Conservation (phyloP, 2,113 vertebrate species). For the Eubucco bourcierii region DNA sequence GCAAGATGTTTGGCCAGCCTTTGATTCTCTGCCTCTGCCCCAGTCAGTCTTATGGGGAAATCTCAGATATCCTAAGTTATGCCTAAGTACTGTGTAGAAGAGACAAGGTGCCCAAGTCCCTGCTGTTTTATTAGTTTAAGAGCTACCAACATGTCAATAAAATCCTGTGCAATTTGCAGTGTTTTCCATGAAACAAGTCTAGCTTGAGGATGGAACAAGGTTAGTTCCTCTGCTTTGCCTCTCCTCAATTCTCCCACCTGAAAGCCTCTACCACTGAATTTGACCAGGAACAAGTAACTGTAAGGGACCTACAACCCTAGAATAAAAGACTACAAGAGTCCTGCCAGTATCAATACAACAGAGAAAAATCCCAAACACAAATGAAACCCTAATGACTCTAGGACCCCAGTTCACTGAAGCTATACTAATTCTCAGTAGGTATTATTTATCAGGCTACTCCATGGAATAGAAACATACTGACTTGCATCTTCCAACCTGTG, state of each 20-base stretch:
- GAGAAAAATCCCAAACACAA: background rate
- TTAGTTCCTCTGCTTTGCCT: background rate
- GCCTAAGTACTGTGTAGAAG: background rate
- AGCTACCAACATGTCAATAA: background rate
- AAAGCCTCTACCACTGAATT: background rate
- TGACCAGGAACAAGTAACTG: background rate
- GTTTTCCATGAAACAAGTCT: background rate
- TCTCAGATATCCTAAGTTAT: background rate
- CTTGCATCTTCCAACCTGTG: background rate
- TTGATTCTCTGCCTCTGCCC: background rate
- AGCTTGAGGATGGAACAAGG: background rate
- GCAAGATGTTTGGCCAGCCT: background rate
- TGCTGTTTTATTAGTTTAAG: background rate
- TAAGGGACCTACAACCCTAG: background rate
- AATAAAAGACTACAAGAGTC: background rate
- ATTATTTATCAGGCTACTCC: background rate
- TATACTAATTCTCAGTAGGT: background rate
- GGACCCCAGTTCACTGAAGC: background rate
- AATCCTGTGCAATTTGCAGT: background rate
- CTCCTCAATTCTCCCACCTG: background rate
- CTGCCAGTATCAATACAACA: background rate
- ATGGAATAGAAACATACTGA: background rate
- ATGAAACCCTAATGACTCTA: background rate
- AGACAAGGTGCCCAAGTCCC: background rate
- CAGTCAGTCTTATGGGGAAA: accelerated